Evolutionary conservation across 1,140 invertebrate species (phyloP).

Genomic region (Neuroterus valhalla): DNA sequence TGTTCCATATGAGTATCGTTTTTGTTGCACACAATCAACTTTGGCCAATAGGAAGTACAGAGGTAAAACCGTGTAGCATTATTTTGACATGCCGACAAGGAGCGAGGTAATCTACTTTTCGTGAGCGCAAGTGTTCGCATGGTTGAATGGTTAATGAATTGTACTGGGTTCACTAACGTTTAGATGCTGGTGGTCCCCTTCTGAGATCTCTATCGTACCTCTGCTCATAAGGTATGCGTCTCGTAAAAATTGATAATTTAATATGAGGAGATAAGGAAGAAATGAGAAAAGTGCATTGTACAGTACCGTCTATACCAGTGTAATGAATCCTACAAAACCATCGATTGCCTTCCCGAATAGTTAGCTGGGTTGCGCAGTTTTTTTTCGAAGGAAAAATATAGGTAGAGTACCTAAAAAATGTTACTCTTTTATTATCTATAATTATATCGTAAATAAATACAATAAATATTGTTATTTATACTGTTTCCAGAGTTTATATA

Average conservation of each 20-base stretch:
- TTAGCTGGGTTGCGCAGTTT: no score
- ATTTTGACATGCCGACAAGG: conserved; percentile 53
- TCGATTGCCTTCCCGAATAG: no score
- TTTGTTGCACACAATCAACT: conserved; percentile 5
- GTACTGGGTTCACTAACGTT: conserved; percentile 47
- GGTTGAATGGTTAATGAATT: conserved; percentile 60
- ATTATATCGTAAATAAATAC: no score
- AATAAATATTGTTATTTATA: no score
- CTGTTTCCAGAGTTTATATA: no score
- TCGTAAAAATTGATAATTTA: conserved; percentile 71
- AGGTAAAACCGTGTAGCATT: background rate
- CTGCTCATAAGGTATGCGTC: conserved; percentile 54
- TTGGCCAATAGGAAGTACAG: background rate
- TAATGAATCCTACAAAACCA: no score
- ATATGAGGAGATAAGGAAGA: conserved; percentile 55
- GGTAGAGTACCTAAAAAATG: no score
- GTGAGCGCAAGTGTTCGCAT: conserved; percentile 53
- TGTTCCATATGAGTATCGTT: background rate
- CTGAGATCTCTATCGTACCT: conserved; percentile 69
- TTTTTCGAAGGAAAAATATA: no score
- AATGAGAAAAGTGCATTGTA: no score
- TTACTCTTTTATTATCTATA: no score
- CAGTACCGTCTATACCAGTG: no score
- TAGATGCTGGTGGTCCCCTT: conserved; percentile 58
- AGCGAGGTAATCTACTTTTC: conserved; percentile 53